Evolutionary conservation across 2,797 vertebrate species (phyloP), one percentile per base, ranked within the genome.

Genomic region (Microtus agrestis): DNA sequence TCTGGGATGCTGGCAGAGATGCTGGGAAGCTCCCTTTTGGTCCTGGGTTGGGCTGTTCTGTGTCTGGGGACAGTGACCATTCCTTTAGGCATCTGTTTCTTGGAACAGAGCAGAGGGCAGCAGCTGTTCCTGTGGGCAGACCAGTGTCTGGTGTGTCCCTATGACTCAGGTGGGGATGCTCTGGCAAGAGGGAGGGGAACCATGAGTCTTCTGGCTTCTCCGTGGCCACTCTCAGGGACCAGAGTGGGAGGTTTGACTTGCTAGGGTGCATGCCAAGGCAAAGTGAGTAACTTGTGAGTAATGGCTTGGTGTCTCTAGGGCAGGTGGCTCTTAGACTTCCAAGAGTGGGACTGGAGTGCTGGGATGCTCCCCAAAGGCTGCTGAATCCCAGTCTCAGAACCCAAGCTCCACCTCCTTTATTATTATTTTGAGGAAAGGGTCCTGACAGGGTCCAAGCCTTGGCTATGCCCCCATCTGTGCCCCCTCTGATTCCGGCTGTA

Each of bases 241-340:
- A 37, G 87, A 91, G 93, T 65, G 37, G 89, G 92, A 94, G 93
- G 37, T 88, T 91, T 6, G 69, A 77, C 51, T 78, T 54, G 67
- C 78, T 59, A 46, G 48, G 9, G 43, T 27, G 59, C 17, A n/a
- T 67, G 73, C 82, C 46, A 92, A 90, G 94, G 74, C 89, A 21
- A 54, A 87, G 78, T 96, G 96, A 97, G 97, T 96, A 97, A 96
- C 84, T 56, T 40, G 54, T 97, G 97, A 98, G 93, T 96, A 95
- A 97, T 40, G 67, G 43, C 86, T 85, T 29, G 8, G 46, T 77
- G 91, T 93, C 43, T 37, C 67, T 56, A 29, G 67, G 89, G 79
- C 89, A 96, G 93, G 84, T 97, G 95, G 84, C 90, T 91, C 63
- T 81, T 34, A 78, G 87, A 73, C 90, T 21, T n/a, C 2, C 25